These are phyloP conservation scores for Ataeniobius toweri DNA, from an alignment of 2,797 vertebrate species.

Conservation along the genomic window DNA sequence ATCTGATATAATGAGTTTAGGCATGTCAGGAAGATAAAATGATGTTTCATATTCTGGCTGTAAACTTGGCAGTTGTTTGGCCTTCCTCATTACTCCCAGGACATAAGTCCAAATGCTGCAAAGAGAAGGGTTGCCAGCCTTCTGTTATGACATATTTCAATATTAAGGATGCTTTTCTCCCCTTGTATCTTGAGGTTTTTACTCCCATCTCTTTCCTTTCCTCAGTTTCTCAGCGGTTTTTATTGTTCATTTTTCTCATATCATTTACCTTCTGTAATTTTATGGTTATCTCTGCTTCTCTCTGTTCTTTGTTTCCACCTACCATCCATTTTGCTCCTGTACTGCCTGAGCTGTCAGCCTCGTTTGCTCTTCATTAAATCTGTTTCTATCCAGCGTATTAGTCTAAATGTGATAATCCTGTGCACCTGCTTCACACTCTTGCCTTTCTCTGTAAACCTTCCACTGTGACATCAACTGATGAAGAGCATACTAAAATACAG, in stretches of 20 bases:
- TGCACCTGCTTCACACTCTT: constrained; percentile 45
- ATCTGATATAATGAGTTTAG: constrained; percentile 57
- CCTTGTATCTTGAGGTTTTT: constrained; percentile 42
- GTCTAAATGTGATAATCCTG: constrained; percentile 46
- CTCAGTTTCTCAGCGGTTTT: constrained; percentile 45
- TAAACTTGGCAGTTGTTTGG: constrained; percentile 67
- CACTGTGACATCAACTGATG: constrained; percentile 33
- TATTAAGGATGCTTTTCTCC: constrained; percentile 59
- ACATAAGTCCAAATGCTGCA: constrained; percentile 58
- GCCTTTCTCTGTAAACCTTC: constrained; percentile 17
- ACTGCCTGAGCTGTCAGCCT: constrained; percentile 18
- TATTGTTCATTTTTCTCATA: constrained; percentile 48
- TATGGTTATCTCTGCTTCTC: background rate
- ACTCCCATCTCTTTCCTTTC: constrained; percentile 40
- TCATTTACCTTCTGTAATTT: constrained; percentile 32
- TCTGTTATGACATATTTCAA: constrained; percentile 70
- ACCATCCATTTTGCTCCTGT: constrained; percentile 20
- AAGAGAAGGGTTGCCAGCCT: constrained; percentile 54
- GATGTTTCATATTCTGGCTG: constrained; percentile 67
- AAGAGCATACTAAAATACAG: constrained; percentile 29
- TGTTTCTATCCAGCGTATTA: constrained; percentile 12
- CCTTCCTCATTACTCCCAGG: constrained; percentile 70
- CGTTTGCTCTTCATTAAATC: constrained; percentile 14
- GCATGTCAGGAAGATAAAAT: constrained; percentile 63
- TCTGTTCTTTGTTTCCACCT: constrained; percentile 16